These are phyloP conservation scores for Ctenoplectra terminalis DNA, from an alignment of 1,140 invertebrate species.

Conservation along the genomic window DNA sequence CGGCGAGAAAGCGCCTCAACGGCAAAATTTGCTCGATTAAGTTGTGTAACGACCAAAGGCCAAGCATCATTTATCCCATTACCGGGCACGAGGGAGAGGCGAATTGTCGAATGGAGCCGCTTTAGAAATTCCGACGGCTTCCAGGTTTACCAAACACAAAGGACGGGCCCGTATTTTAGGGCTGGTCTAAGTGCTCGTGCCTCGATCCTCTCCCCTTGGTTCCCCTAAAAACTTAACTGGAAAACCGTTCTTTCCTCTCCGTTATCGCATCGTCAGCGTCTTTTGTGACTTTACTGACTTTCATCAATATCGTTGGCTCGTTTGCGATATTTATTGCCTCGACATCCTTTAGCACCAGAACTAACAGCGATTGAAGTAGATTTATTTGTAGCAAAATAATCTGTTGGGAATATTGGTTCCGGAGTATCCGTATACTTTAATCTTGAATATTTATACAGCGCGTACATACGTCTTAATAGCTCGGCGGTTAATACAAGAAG, in stretches of 20 bases:
- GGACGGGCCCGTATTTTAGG: conserved; percentile 34
- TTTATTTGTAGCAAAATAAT: no score
- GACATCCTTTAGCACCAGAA: no score
- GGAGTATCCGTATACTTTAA: no score
- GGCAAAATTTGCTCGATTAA: conserved; percentile 44
- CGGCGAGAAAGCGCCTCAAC: conserved; percentile 7
- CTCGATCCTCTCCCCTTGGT: no score
- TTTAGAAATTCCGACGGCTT: conserved; percentile 60
- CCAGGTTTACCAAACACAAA: conserved; percentile 54
- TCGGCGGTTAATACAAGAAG: no score
- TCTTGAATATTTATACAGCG: no score
- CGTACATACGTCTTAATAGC: no score
- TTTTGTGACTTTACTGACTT: neutral
- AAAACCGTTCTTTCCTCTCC: neutral
- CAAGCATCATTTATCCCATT: conserved; percentile 57
- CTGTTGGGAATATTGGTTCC: no score
- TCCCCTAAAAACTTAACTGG: conserved; percentile 25
- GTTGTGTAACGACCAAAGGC: conserved; percentile 51
- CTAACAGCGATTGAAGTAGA: no score
- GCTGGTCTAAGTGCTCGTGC: conserved; percentile 25
- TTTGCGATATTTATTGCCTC: neutral
- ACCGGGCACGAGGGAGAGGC: conserved; percentile 27
- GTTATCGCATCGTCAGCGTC: neutral
- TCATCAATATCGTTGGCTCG: neutral
- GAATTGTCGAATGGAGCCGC: conserved; percentile 48